phyloP scores from a whole-genome alignment of 2,113 vertebrate species.

The Phocoena sinus region DNA sequence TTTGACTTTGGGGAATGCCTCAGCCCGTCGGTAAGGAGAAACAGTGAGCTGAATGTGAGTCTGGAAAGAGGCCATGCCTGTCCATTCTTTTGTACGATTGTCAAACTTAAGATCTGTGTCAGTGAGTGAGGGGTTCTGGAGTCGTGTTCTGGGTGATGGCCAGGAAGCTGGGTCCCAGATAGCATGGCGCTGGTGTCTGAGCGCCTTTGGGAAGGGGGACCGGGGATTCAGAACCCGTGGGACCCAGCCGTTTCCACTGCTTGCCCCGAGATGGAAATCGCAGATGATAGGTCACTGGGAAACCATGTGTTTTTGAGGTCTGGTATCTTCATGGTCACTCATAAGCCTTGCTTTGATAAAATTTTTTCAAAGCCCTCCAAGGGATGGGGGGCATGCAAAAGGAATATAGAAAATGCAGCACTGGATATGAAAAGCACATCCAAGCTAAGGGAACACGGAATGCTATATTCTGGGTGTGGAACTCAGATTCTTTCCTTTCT shows the following conservation, averaged over 20 bases:
- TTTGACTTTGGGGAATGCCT: neutral
- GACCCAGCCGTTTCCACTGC: neutral
- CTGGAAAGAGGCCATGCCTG: neutral
- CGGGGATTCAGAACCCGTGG: neutral
- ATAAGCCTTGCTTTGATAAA: neutral
- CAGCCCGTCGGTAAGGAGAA: neutral
- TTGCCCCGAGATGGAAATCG: slow-evolving; percentile 8
- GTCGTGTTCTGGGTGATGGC: slow-evolving; percentile 27
- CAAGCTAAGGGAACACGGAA: too few relatives aligned
- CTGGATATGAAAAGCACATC: neutral
- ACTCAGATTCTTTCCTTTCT: neutral
- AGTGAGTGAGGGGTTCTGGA: slow-evolving; percentile 19
- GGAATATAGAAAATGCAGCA: neutral
- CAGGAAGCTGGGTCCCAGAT: slow-evolving; percentile 60
- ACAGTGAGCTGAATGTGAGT: neutral
- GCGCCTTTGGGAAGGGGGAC: neutral
- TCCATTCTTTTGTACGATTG: neutral
- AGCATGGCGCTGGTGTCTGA: slow-evolving; percentile 36
- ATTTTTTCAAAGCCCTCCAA: neutral
- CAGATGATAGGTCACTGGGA: slow-evolving; percentile 30
- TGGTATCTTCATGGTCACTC: slow-evolving; percentile 22
- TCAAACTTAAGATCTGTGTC: slow-evolving; percentile 49
- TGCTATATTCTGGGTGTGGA: neutral
- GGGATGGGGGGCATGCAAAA: neutral
- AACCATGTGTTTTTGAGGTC: neutral